Percentiles rank a stretch among this genome's conserved stretches.
These are phyloP conservation scores for Siphlonurus alternatus DNA, from an alignment of 2,888 invertebrate genomes.

Conservation along the genomic window DNA sequence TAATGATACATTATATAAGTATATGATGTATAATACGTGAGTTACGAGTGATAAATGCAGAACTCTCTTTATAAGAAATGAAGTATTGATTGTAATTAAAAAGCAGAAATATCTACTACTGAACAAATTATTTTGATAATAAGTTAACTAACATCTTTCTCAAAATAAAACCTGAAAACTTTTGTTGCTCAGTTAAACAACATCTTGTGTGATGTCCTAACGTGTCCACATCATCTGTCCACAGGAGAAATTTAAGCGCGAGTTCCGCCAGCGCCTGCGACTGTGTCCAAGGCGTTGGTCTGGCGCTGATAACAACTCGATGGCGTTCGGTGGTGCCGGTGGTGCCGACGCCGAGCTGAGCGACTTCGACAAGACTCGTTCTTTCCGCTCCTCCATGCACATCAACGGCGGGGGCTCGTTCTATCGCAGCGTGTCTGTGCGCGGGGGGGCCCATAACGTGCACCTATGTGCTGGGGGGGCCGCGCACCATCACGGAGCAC, in stretches of 20 bases:
- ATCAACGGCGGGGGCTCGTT: slow-evolving; percentile 2
- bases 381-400: background rate
- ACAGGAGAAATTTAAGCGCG: slow-evolving; percentile 64
- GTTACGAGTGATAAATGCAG: no score
- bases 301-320: background rate
- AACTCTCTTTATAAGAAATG: no score
- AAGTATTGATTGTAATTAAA: no score
- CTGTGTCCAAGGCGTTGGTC: slow-evolving; percentile 5
- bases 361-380: slow-evolving; percentile 2
- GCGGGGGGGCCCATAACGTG: slow-evolving; percentile 5
- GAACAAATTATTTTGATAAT: no score
- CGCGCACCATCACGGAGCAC: background rate
- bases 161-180: no score
- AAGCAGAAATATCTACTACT: no score
- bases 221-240: no score
- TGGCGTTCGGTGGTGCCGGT: background rate
- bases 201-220: no score
- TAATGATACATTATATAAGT: no score
- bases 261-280: slow-evolving; percentile 50
- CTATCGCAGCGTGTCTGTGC: background rate
- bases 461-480: background rate
- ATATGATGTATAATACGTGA: no score
- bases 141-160: no score
- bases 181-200: no score
- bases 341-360: background rate